Percentiles rank a stretch among this genome's conserved stretches.
phyloP scores from a whole-genome alignment of 1,140 invertebrate genomes.

The Calliphora vicina region DNA sequence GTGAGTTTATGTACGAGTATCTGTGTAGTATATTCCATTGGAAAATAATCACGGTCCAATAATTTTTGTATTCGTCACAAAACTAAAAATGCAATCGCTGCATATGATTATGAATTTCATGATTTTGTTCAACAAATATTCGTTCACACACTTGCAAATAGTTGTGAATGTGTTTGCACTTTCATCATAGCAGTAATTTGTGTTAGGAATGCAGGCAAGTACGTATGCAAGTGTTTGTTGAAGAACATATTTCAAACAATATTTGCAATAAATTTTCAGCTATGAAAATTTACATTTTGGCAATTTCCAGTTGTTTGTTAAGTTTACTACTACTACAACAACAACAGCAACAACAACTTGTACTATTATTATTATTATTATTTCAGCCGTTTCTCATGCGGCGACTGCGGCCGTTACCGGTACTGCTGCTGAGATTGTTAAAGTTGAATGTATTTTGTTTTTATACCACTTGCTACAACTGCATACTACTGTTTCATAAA shows the following conservation, averaged over 20 bases:
- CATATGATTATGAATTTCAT: conserved; percentile 24
- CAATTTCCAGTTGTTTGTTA: conserved; percentile 52
- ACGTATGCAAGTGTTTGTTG: neutral
- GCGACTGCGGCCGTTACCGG: neutral
- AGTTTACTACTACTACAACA: neutral
- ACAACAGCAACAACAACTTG: too few species aligned
- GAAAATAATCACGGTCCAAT: conserved; percentile 8
- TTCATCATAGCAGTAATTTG: neutral
- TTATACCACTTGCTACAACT: neutral
- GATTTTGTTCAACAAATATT: neutral
- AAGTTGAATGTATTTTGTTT: neutral
- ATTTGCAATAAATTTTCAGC: conserved; percentile 23
- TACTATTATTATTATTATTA: neutral
- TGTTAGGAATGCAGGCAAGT: neutral
- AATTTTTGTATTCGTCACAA: neutral
- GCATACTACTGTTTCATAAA: neutral
- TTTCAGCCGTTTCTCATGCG: neutral
- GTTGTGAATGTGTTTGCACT: neutral
- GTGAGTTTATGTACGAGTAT: neutral
- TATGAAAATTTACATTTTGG: conserved; percentile 61
- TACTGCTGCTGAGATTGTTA: neutral
- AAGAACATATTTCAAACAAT: conserved; percentile 18
- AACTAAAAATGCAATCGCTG: conserved; percentile 33
- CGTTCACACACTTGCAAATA: neutral
- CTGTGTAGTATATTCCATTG: neutral